Percentiles rank a stretch among this genome's conserved stretches.
These are phyloP conservation scores for Erethizon dorsatum DNA, from an alignment of 2,797 vertebrate genomes.

Conservation along the genomic window DNA sequence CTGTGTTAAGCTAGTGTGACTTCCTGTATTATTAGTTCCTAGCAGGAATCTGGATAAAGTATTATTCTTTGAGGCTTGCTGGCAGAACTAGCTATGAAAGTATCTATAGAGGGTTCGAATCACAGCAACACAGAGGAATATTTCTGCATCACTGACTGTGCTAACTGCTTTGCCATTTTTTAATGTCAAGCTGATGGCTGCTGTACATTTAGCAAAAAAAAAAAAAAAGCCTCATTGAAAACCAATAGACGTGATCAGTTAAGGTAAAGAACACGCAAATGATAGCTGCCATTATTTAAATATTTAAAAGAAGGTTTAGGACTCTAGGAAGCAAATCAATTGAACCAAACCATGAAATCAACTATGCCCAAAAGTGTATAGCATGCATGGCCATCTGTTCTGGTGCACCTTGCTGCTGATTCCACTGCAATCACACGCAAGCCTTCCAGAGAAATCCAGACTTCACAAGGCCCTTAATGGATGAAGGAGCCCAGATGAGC, in stretches of 20 bases:
- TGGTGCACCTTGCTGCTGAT: background rate
- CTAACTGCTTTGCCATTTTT: constrained; percentile 43
- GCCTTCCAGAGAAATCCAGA: constrained; percentile 14
- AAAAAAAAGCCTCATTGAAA: background rate
- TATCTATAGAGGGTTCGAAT: background rate
- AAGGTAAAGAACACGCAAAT: constrained; percentile 6
- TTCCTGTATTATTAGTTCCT: constrained; percentile 40
- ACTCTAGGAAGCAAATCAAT: background rate
- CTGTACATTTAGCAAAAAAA: constrained; percentile 39
- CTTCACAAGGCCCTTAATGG: background rate
- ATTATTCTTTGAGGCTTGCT: constrained; percentile 45
- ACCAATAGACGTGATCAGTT: background rate
- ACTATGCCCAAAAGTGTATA: background rate
- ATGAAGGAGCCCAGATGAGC: background rate
- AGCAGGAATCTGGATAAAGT: constrained; percentile 18
- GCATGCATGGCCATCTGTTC: background rate
- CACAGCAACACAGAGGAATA: background rate
- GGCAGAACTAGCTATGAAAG: constrained; percentile 18
- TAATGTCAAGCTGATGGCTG: constrained; percentile 54
- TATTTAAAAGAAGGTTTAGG: constrained; percentile 31
- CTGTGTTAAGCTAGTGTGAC: background rate
- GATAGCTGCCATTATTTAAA: background rate
- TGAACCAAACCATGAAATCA: constrained; percentile 43
- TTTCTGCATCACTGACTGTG: constrained; percentile 19
- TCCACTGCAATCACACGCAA: background rate